Evolutionary conservation across 2,888 invertebrate genomes (phyloP).

Genomic region (Perdita meconis): DNA sequence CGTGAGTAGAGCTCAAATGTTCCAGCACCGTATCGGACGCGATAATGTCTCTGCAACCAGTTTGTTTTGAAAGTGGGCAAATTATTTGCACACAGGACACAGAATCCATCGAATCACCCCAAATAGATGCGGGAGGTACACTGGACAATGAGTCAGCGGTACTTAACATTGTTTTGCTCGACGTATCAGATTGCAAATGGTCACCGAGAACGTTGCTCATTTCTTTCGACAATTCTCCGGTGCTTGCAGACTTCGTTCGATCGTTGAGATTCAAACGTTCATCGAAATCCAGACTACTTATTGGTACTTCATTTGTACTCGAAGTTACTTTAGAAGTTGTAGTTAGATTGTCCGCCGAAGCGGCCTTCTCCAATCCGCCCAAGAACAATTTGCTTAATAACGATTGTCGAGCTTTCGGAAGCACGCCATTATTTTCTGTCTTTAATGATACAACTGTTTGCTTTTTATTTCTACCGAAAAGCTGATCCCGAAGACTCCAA

Average conservation of each 20-base stretch:
- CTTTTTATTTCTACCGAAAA: slow-evolving; percentile 68
- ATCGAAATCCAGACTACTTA: slow-evolving; percentile 42
- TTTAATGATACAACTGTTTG: neutral
- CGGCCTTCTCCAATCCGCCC: slow-evolving; percentile 76
- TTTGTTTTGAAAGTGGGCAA: slow-evolving; percentile 74
- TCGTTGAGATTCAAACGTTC: slow-evolving; percentile 73
- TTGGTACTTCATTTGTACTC: neutral
- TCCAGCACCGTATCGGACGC: slow-evolving; percentile 72
- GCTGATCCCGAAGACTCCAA: slow-evolving; percentile 64
- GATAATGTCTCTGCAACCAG: slow-evolving; percentile 71
- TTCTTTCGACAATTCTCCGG: slow-evolving; percentile 76
- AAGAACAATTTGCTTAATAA: slow-evolving; percentile 61
- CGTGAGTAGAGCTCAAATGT: slow-evolving; percentile 75
- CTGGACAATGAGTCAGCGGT: slow-evolving; percentile 64
- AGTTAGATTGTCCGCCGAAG: slow-evolving; percentile 80
- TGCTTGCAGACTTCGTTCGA: slow-evolving; percentile 81
- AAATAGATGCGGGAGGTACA: slow-evolving; percentile 74
- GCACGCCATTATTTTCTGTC: slow-evolving; percentile 16
- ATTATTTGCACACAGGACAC: slow-evolving; percentile 64
- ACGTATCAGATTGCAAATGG: slow-evolving; percentile 23
- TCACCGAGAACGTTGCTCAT: neutral
- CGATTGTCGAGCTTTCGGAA: slow-evolving; percentile 47
- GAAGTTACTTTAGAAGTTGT: slow-evolving; percentile 31
- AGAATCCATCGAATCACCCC: slow-evolving; percentile 81
- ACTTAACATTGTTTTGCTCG: slow-evolving; percentile 33